Percentiles rank a stretch among this genome's conserved stretches.
Evolutionary conservation across 37 sponge, comb jelly and placozoan genomes (phyloP).

Genomic region (Beroe ovata): DNA sequence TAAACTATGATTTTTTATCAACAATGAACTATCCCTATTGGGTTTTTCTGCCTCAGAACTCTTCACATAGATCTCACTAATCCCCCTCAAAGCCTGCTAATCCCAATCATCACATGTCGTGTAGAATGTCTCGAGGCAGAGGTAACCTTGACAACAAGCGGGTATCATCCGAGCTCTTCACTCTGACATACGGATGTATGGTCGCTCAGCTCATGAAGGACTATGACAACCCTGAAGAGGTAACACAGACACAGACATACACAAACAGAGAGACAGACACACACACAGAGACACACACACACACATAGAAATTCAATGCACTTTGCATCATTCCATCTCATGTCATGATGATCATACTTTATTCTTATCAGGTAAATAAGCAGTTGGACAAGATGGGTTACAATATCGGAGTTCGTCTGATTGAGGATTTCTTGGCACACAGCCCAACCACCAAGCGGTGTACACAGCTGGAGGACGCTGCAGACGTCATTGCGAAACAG

Average conservation of each 20-base stretch:
- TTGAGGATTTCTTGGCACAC: constrained; percentile 95
- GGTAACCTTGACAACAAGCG: constrained; percentile 20
- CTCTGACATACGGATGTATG: constrained; percentile 93
- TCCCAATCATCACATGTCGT: neutral
- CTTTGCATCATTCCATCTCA: too few species aligned
- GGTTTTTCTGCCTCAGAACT: too few species aligned
- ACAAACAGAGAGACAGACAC: too few species aligned
- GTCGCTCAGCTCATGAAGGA: constrained; percentile 95
- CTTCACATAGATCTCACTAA: too few species aligned
- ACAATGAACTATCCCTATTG: too few species aligned
- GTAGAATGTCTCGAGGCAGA: constrained; percentile 44
- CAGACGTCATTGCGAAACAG: constrained; percentile 81
- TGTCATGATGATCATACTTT: too few species aligned
- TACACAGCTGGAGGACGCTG: constrained; percentile 84
- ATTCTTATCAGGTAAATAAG: constrained; percentile 81
- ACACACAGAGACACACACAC: too few species aligned
- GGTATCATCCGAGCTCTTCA: constrained; percentile 82
- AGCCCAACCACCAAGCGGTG: constrained; percentile 76
- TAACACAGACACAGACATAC: too few species aligned
- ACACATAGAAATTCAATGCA: too few species aligned
- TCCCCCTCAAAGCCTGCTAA: neutral
- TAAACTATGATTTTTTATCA: too few species aligned
- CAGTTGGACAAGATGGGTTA: constrained; percentile 97
- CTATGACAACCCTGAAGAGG: constrained; percentile 89
- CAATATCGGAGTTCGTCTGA: constrained; percentile 92